Evolutionary conservation across 2,797 vertebrate genomes (phyloP).

Genomic region (Loriculus beryllinus): DNA sequence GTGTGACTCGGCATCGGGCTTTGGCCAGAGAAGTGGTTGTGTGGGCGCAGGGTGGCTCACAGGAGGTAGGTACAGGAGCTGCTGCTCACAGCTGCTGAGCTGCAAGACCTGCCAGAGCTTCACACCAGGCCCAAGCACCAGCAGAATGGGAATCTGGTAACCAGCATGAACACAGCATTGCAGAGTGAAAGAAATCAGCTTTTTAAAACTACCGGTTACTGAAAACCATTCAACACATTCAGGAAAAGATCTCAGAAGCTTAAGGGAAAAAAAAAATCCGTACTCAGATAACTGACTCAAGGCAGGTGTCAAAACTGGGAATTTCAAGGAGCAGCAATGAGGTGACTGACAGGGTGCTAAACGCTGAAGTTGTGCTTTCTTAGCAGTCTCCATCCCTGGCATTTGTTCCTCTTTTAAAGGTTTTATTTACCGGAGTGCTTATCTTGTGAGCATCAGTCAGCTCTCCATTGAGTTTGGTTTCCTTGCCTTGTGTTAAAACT

Average conservation of each 20-base stretch:
- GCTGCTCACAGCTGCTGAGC: neutral
- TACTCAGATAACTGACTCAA: neutral
- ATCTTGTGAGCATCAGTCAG: neutral
- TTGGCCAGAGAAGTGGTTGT: fast-evolving
- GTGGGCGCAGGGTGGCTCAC: no score
- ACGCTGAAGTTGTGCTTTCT: neutral
- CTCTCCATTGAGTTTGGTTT: neutral
- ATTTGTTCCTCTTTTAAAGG: neutral
- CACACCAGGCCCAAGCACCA: neutral
- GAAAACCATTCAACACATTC: neutral
- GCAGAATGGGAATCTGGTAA: neutral
- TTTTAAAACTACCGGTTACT: neutral
- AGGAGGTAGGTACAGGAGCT: neutral
- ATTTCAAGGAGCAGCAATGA: neutral
- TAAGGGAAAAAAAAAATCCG: neutral
- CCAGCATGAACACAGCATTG: neutral
- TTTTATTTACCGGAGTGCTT: slow-evolving; percentile 3
- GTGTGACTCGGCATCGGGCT: neutral
- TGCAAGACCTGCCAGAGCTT: neutral
- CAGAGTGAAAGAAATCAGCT: neutral
- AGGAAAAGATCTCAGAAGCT: neutral
- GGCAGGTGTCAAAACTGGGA: neutral
- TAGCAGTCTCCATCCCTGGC: neutral
- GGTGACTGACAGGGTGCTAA: neutral
- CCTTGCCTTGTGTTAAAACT: neutral